Base-by-base conservation (phyloP, 2,888 invertebrate genomes). In the Suillia variegata region DNA sequence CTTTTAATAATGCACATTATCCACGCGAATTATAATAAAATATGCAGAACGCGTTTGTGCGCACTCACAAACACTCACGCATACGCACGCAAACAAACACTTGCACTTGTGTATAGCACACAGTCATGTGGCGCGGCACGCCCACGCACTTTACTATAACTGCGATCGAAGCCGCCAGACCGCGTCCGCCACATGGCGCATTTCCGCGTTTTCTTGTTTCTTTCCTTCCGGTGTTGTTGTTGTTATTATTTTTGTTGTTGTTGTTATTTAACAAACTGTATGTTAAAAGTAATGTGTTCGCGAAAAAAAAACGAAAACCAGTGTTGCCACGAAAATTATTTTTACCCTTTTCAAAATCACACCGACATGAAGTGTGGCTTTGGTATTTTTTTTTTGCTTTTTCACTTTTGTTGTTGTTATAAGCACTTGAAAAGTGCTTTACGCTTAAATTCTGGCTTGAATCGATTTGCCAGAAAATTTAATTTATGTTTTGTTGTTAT, bases 171-270 rank as follows among this genome's bases (percentile, higher is more conserved):
- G 10, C 38, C 6, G 4, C 38, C 13, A n/a, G 13, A 31, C 53
- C 42, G 18, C n/a, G n/a, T n/a, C 45, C 15, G 13, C 31, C 50
- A 13, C 17, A 38, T 33, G 34, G 50, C 56, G 49, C 34, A 57
- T 57, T 58, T 54, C 17, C 42, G 49, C 26, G 18, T 26, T 58
- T 54, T 54, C 58, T 58, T 50, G 54, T 38, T 15, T 45, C 33
- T 34, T 45, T 55, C 42, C 54, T 26, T 2, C 26, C 26, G 24
- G 4, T 38, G 38, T 13, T 38, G 38, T 10, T 8, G 38, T 38
- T 5, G 4, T n/a, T 10, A n/a, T n/a, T 5, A n/a, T n/a, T 38
- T 3, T 10, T 38, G 38, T 38, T 38, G 38, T 38, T 38, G 38
- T 38, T 38, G 15, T 38, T 26, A 10, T 26, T 26, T 10, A 6